Percentiles rank a stretch among this genome's conserved stretches.
phyloP scores from a whole-genome alignment of 2,888 invertebrate species.

The Heliconius aoede region DNA sequence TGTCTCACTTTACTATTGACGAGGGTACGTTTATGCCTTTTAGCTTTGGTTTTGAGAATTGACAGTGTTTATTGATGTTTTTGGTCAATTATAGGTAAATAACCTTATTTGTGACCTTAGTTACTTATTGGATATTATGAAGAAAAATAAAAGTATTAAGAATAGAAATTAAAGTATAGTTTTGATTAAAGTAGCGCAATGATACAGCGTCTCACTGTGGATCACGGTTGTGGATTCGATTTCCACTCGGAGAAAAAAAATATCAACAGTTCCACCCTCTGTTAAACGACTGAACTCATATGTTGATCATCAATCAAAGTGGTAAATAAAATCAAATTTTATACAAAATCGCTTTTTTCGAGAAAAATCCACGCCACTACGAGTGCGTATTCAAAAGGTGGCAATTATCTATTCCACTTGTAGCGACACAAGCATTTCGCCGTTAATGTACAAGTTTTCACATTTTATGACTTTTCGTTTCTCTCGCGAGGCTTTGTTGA shows the following conservation, averaged over 20 bases:
- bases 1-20: slow-evolving; percentile 40
- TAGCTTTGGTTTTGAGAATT: neutral
- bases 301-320: no score
- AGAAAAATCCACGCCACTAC: neutral
- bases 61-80: slow-evolving; percentile 1
- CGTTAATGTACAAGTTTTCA: slow-evolving; percentile 40
- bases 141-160: no score
- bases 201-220: no score
- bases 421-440: slow-evolving; percentile 29
- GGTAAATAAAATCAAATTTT: no score
- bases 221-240: no score
- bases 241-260: no score
- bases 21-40: slow-evolving; percentile 37
- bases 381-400: neutral
- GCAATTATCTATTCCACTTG: slow-evolving; percentile 28
- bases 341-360: no score
- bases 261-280: no score
- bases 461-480: slow-evolving; percentile 35
- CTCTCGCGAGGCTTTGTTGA: slow-evolving; percentile 8
- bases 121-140: neutral
- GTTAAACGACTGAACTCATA: no score
- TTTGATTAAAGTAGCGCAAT: no score
- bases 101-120: neutral
- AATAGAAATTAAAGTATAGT: no score
- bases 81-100: slow-evolving; percentile 3